Evolutionary conservation across 2,888 invertebrate genomes (phyloP), one percentile per base, ranked within the genome.

Genomic region (Brachyptera putata): DNA sequence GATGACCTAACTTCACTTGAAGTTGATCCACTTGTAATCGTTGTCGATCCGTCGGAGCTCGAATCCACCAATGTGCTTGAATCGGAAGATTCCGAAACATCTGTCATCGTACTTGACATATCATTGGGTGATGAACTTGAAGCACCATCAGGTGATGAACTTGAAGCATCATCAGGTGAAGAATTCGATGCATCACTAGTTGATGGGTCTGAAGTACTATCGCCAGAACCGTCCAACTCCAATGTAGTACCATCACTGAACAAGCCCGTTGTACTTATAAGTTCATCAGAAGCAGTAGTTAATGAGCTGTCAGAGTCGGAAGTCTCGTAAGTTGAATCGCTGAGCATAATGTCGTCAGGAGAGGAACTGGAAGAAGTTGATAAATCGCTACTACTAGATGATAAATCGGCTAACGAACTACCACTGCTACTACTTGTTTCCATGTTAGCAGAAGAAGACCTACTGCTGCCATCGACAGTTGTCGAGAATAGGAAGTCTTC

Each of bases 301-400:
- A 37, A 18, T 22, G 58, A 22, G 5, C 37, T 37, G 16, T 26
- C 34, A 18, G 58, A 50, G n/a, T 59, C 62, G 16, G 62, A 50
- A 34, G 56, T 56, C 4, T 57, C 49, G 24, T 43, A 48, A 18
- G 78, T 73, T n/a, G 76, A 72, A 63, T 80, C 80, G 65, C 79
- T 79, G 7, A 78, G 64, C 80, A 81, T 80, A 1, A 79, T 64
- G 39, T 80, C 79, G 37, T 79, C 79, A 9, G 72, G 21, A 3
- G 39, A 11, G 14, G 57, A 69, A 1, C 76, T 68, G 2, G 74
- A 69, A 61, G 53, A 9, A n/a, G 18, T 14, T 14, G 34, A 48
- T 22, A 53, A n/a, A 4, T 43, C 46, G 36, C n/a, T 26, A 11
- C 58, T 53, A 26, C 39, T 50, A 39, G 50, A 18, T 5, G 37